A percentile compares a stretch with the other conserved stretches of the same genome.
Conservation (phyloP, 2,797 vertebrate species). For the Myotis daubentonii region DNA sequence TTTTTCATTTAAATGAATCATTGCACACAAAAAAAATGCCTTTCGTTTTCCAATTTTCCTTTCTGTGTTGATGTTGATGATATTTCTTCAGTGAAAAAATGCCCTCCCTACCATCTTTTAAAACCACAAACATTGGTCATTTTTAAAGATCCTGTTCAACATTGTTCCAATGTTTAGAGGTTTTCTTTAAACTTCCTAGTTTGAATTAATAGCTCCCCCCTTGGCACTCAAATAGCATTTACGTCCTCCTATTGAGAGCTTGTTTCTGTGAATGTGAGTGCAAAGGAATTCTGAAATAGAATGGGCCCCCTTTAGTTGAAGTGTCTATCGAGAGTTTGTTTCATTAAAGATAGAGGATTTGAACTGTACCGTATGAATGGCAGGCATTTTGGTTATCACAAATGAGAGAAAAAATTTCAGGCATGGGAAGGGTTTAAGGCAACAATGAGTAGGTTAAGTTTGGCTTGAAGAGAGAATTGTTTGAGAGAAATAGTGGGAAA, state of each 20-base stretch:
- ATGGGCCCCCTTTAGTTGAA: background rate
- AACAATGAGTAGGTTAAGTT: background rate
- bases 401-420: background rate
- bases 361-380: background rate
- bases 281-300: background rate
- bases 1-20: background rate
- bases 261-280: background rate
- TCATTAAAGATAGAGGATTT: slow-evolving; percentile 24
- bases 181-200: background rate
- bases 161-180: background rate
- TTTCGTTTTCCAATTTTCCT: background rate
- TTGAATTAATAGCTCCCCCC: background rate
- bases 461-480: background rate
- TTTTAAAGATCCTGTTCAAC: background rate
- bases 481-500: background rate
- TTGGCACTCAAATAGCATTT: background rate
- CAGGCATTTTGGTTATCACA: background rate
- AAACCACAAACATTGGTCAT: background rate
- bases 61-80: slow-evolving; percentile 7
- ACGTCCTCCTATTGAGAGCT: background rate
- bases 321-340: background rate
- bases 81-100: background rate
- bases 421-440: background rate
- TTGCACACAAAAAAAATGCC: background rate
- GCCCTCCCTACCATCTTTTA: background rate